Evolutionary conservation across 2,113 vertebrate genomes (phyloP).

Genomic region (Oreochromis aureus): DNA sequence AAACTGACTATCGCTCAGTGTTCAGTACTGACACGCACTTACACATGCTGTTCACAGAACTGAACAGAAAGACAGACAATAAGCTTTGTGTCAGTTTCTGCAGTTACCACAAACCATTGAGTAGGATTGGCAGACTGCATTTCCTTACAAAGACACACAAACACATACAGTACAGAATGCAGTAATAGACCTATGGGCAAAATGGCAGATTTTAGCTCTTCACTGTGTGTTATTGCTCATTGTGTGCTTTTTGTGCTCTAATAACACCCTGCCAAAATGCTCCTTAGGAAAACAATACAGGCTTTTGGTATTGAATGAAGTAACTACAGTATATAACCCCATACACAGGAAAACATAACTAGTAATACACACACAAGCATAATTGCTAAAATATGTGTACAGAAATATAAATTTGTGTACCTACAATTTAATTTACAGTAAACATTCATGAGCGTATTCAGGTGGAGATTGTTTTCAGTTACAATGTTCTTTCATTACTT

Average conservation of each 20-base stretch:
- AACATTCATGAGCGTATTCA: background rate
- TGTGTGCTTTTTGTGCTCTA: conserved; percentile 13
- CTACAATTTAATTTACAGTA: background rate
- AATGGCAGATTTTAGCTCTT: background rate
- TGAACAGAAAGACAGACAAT: background rate
- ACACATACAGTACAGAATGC: background rate
- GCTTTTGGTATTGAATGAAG: background rate
- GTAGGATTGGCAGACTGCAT: background rate
- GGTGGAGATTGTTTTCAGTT: background rate
- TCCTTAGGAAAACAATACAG: conserved; percentile 27
- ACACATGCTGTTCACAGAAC: background rate
- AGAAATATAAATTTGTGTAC: background rate
- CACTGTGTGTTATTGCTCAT: background rate
- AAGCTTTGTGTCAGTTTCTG: background rate
- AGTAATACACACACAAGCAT: background rate
- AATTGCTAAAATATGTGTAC: background rate
- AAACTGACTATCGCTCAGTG: background rate
- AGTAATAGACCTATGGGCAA: background rate
- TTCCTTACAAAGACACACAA: background rate
- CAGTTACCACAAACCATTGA: background rate
- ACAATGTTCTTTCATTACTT: background rate
- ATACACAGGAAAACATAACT: background rate
- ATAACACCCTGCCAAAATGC: conserved; percentile 21
- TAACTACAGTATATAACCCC: background rate
- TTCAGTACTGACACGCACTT: background rate